Evolutionary conservation across 2,888 invertebrate genomes (phyloP), one percentile per base, ranked within the genome.

Genomic region (Junonia oenone): DNA sequence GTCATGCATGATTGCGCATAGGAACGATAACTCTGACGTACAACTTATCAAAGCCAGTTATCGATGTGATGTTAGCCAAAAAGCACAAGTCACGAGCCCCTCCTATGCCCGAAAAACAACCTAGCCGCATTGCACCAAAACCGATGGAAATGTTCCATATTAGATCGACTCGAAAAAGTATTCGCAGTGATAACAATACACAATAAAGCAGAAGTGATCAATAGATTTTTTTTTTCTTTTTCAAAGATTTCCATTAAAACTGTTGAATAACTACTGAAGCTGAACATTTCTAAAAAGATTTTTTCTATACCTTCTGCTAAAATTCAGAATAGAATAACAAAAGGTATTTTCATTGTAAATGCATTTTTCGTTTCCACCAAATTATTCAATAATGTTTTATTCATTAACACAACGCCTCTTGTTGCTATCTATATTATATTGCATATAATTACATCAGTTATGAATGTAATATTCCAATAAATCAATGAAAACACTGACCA

Each of bases 1-100:
- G 56, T 53, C 59, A 56, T 53, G 43, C 55, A 59, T 54, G 53
- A 51, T 58, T 53, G 53, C 53, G 52, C 57, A 59, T 54, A 54
- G 40, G n/a, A 43, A 40, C 48, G 54, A 50, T 51, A 51, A 55
- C 56, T 48, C 26, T 38, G 55, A 38, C 53, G 54, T 54, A 49
- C 14, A 46, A 55, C 37, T 59, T 61, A 61, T 61, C 59, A 55
- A 56, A 56, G 19, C 55, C 17, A 45, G 49, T 53, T 59, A 59
- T 59, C 59, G 55, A 59, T 52, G 56, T 46, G 40, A 55, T 38
- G 27, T 45, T 27, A 27, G 14, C 49, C 45, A 35, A 51, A 51
- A 51, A 46, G 19, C 13, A 19, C 40, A 40, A 43, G 46, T 47
- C 46, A 51, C 29, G 46, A 40, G 22, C 52, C 51, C 45, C 55